Base-by-base conservation (phyloP, 1,140 invertebrate genomes). In the Tetramorium simillimum region DNA sequence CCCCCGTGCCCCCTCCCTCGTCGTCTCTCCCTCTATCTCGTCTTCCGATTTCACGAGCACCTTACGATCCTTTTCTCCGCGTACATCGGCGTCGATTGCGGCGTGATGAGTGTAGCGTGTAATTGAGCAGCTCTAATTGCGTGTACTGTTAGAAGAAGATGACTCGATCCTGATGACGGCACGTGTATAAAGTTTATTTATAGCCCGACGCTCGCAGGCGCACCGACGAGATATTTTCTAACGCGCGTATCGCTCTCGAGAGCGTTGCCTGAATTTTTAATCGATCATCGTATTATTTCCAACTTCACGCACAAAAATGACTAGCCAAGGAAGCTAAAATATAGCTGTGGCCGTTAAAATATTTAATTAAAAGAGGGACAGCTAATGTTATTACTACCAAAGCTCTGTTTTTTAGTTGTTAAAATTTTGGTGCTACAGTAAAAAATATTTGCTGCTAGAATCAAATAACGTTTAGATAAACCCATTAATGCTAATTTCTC, bases 111-210 rank as follows among this genome's bases (percentile, higher is more conserved):
- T 56, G 43, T 49, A 70, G 69, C 62, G 86, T 86, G 75, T 76
- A 67, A 69, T 77, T 69, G 80, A 82, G 24, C 53, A 46, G 43
- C 28, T 84, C 69, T 84, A 84, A 84, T 84, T 84, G 80, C 80
- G 69, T 75, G 37, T 84, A 84, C 80, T 84, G 80, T 84, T 84
- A 84, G 80, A 73, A 56, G 63, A 72, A 75, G 67, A 84, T 84
- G 80, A 84, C 53, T 84, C 72, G 80, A 84, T 60, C 65, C 37
- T 58, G 70, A 75, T 60, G 40, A 40, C 80, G 21, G 37, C 28
- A 58, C 49, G 80, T 46, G 18, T 49, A 65, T 78, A 70, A 43
- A 51, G 72, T 85, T 84, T 86, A 78, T 65, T 90, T 88, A 86
- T 86, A 65, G 77, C 63, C 4, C 56, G 73, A 33, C 63, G 24